These are phyloP conservation scores for Zoanthus sansibaricus DNA, from an alignment of 92 coral and sea anemone genomes.

Conservation along the genomic window DNA sequence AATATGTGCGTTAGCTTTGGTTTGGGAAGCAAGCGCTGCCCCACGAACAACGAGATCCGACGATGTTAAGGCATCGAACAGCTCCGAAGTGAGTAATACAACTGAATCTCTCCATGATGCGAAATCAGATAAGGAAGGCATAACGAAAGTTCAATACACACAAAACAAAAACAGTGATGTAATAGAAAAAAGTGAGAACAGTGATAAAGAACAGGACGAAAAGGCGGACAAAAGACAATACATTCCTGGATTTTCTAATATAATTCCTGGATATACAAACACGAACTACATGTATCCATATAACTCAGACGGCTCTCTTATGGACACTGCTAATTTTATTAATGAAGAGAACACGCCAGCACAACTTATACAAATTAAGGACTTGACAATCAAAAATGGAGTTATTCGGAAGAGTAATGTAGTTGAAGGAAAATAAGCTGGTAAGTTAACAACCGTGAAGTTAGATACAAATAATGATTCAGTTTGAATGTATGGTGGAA, in stretches of 20 bases:
- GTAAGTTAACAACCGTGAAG: conserved; percentile 20
- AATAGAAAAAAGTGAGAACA: conserved; percentile 6
- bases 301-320: conserved; percentile 16
- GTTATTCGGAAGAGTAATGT: conserved; percentile 67
- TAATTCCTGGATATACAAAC: conserved; percentile 1
- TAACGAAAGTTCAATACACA: conserved; percentile 21
- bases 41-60: conserved; percentile 36
- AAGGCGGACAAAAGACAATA: conserved; percentile 62
- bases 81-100: neutral
- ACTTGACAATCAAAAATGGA: conserved; percentile 74
- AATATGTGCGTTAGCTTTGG: conserved; percentile 7
- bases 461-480: neutral
- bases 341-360: conserved; percentile 72
- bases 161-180: conserved; percentile 46
- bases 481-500: neutral
- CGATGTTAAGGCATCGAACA: conserved; percentile 8
- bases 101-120: neutral
- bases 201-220: conserved; percentile 28
- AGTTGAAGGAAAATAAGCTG: conserved; percentile 49
- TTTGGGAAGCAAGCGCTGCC: conserved; percentile 11
- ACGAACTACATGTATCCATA: conserved; percentile 27
- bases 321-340: conserved; percentile 44
- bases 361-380: conserved; percentile 73
- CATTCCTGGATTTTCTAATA: conserved; percentile 28
- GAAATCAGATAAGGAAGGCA: conserved; percentile 26